phyloP scores from a whole-genome alignment of 2,797 vertebrate genomes.

The Microhierax caerulescens region DNA sequence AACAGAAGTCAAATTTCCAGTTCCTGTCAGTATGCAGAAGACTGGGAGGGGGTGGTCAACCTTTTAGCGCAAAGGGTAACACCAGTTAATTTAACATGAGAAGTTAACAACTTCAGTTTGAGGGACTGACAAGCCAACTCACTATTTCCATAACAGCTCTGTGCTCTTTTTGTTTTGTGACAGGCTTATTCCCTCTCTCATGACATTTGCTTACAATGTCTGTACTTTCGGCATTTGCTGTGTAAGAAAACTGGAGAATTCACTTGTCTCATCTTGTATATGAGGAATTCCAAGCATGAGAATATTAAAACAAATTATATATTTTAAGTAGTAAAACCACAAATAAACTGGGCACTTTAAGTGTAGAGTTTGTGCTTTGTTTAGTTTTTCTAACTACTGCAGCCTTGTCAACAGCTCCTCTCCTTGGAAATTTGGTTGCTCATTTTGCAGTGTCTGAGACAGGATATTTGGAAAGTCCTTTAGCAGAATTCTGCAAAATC shows the following conservation, averaged over 20 bases:
- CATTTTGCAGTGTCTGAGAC: not conserved
- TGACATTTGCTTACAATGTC: not conserved
- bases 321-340: not conserved
- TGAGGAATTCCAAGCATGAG: not conserved
- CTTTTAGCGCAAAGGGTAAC: not conserved
- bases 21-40: not conserved
- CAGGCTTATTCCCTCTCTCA: not conserved
- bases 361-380: not conserved
- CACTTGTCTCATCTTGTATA: not conserved
- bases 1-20: not conserved
- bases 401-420: not conserved
- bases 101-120: not conserved
- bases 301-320: not conserved
- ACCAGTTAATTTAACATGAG: not conserved
- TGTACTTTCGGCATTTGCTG: not conserved
- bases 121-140: not conserved
- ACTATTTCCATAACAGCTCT: not conserved
- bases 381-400: not conserved
- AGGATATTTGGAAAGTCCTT: not conserved
- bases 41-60: too few relatives aligned
- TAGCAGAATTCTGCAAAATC: not conserved
- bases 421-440: not conserved
- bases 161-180: not conserved
- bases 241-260: not conserved
- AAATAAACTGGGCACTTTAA: not conserved